Base-by-base conservation (phyloP, 2,113 vertebrate genomes). In the Oncorhynchus nerka region DNA sequence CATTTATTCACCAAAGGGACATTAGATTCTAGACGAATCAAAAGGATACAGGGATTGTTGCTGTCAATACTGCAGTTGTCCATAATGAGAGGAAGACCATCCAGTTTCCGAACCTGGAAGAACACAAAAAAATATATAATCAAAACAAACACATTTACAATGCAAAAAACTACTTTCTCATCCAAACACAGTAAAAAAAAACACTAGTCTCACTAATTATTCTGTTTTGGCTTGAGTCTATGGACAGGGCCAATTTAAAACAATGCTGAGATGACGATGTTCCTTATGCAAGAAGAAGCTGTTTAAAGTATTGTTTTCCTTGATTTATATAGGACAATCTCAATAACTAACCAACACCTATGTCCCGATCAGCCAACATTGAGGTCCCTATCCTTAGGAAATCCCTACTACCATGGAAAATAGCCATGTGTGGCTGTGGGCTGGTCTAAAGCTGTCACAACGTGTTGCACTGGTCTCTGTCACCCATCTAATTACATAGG, bases 41-140 rank as follows among this genome's bases (percentile, higher is more conserved):
- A 55, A 96, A 98, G 97, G 98, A 99, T 99, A 99, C 98, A 99
- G 32, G 97, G 98, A 83, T 99, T 99, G 87, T 95, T 96, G 93
- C 96, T 95, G 85, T 99, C 97, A 1, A 96, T 92, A 89, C 85
- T 94, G 92, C 97, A 98, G 94, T 94, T 97, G 91, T 99, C 98
- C 91, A 99, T 86, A 83, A 99, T 96, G 84, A 99, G 90, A 0
- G 97, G 92, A 74, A 99, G 94, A 73, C 97, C 97, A 3, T 99
- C 96, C 75, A 99, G 89, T 16, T 96, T 93, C 71, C 93, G 93
- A 51, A 98, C 95, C 98, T 99, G 85, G 51, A 28, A 32, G 34
- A 26, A 84, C 28, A 86, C 15, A 66, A 75, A 16, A 16, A 12
- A 5, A 77, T 45, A 77, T 12, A 45, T 45, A 45, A 62, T 16